Evolutionary conservation across 1,140 invertebrate species (phyloP).

Genomic region (Lepidurus packardi): DNA sequence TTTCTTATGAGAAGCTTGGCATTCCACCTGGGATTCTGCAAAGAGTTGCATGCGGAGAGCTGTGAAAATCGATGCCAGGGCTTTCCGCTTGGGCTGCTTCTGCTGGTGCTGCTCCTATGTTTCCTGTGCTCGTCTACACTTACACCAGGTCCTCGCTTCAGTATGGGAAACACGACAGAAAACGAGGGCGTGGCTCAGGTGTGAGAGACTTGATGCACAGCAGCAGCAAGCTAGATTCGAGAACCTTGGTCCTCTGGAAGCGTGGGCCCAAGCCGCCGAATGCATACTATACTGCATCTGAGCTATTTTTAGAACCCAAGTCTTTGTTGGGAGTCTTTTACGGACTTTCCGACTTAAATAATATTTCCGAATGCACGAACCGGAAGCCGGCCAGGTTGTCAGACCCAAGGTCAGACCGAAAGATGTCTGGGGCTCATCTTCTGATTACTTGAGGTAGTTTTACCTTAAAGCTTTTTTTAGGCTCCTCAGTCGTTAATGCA

Average conservation of each 20-base stretch:
- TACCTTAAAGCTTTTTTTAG: no score
- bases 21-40: constrained; percentile 13
- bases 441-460: no score
- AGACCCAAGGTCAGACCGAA: background rate
- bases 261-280: no score
- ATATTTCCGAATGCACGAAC: background rate
- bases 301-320: no score
- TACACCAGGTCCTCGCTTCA: background rate
- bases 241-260: no score
- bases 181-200: background rate
- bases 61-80: constrained; percentile 21
- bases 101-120: constrained; percentile 2
- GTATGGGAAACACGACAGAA: background rate
- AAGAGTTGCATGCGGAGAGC: constrained; percentile 10
- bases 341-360: no score
- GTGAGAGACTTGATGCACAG: constrained; percentile 10
- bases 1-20: constrained; percentile 19
- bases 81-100: constrained; percentile 6
- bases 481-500: no score
- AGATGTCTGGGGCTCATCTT: background rate
- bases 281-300: no score
- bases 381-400: background rate
- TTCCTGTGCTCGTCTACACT: background rate
- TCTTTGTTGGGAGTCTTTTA: no score
- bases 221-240: background rate